Percentiles rank a stretch among this genome's conserved stretches.
phyloP scores from a whole-genome alignment of 1,140 invertebrate species.

The Listronotus bonariensis region DNA sequence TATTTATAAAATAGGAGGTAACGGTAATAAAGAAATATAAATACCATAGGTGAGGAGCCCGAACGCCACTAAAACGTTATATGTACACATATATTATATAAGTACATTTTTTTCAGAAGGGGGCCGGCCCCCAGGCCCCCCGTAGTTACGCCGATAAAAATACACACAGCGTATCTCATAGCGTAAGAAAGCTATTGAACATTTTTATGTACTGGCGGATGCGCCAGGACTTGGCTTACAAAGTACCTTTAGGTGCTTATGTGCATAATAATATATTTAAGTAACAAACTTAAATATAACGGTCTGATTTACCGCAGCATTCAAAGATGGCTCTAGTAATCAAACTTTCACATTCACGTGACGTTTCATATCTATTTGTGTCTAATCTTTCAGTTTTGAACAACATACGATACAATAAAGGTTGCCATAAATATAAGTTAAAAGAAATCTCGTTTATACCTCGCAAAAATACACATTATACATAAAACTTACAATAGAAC shows the following conservation, averaged over 20 bases:
- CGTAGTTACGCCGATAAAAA: no score
- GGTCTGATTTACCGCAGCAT: not conserved
- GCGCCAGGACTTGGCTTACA: not conserved
- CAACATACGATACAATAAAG: conserved; percentile 34
- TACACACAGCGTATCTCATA: no score
- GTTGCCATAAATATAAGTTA: conserved; percentile 32
- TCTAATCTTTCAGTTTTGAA: conserved; percentile 39
- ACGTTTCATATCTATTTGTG: conserved; percentile 40
- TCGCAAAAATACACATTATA: conserved; percentile 15
- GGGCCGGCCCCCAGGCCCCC: no score
- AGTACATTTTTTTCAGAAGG: no score
- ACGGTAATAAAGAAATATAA: no score
- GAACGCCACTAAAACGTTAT: no score
- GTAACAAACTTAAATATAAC: conserved; percentile 3
- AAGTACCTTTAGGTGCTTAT: no score
- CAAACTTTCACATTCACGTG: conserved; percentile 38
- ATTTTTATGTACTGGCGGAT: conserved; percentile 7
- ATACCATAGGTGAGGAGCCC: no score
- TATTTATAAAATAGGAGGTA: no score
- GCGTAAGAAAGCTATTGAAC: no score
- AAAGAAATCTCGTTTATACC: conserved; percentile 15
- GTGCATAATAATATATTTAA: conserved; percentile 1
- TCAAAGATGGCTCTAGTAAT: conserved; percentile 17
- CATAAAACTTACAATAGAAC: not conserved
- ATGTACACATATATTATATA: no score